Percentiles rank a stretch among this genome's conserved stretches.
These are phyloP conservation scores for Drosophila arawakana DNA, from an alignment of 1,140 invertebrate species.

Conservation along the genomic window DNA sequence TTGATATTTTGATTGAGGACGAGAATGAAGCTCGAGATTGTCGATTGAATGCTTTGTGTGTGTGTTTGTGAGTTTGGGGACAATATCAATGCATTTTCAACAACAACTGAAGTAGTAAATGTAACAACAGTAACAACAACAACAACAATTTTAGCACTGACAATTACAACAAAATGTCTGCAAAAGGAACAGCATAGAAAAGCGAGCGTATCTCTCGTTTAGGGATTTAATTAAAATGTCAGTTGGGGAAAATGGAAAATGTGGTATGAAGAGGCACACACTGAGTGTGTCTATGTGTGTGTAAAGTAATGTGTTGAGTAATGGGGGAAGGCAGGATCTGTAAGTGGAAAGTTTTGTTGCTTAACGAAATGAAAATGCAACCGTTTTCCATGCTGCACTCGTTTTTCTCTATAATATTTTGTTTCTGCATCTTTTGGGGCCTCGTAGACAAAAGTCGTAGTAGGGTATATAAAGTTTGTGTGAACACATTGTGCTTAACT, in stretches of 20 bases:
- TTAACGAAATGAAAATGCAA: slow-evolving; percentile 53
- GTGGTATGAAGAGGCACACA: neutral
- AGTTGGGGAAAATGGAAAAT: slow-evolving; percentile 25
- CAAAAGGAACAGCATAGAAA: slow-evolving; percentile 9
- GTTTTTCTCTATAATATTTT: slow-evolving; percentile 1
- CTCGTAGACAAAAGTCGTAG: too few species aligned
- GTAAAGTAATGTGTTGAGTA: neutral
- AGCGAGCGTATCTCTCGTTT: slow-evolving; percentile 50
- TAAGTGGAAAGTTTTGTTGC: slow-evolving; percentile 37
- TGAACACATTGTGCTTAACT: too few species aligned
- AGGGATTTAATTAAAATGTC: slow-evolving; percentile 66
- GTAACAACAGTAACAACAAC: slow-evolving; percentile 10
- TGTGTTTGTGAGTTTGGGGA: slow-evolving; percentile 8
- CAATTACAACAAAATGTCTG: neutral
- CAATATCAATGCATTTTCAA: slow-evolving; percentile 35
- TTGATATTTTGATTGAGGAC: slow-evolving; percentile 16
- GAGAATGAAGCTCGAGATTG: neutral
- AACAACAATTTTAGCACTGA: slow-evolving; percentile 1
- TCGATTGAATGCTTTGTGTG: slow-evolving; percentile 8
- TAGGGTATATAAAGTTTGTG: too few species aligned
- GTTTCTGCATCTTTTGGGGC: neutral
- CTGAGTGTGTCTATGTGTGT: too few species aligned
- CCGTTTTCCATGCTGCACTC: slow-evolving; percentile 22
- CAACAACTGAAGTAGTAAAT: neutral
- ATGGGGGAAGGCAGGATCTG: neutral